Percentiles rank a stretch among this genome's conserved stretches.
phyloP scores from a whole-genome alignment of 2,888 invertebrate species.

The Drosophila koepferae region DNA sequence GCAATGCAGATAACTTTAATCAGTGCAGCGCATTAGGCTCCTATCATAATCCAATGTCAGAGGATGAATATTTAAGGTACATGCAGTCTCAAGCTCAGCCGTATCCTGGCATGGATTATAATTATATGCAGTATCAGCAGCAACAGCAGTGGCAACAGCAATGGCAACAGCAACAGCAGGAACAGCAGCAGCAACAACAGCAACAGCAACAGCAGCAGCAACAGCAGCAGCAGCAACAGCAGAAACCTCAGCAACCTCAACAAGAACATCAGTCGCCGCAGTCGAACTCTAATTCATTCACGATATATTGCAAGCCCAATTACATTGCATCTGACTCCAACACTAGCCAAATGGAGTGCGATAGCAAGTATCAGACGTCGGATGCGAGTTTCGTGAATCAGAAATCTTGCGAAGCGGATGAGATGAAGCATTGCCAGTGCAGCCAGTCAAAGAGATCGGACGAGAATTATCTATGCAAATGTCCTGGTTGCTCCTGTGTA shows the following conservation, averaged over 20 bases:
- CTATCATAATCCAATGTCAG: constrained; percentile 11
- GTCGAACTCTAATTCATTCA: not conserved
- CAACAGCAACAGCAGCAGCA: not conserved
- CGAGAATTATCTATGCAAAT: not conserved
- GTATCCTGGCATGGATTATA: not conserved
- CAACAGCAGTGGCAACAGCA: not conserved
- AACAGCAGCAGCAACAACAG: not conserved
- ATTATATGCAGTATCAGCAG: not conserved
- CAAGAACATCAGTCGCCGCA: not conserved
- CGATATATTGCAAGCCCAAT: not conserved
- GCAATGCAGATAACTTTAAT: not conserved
- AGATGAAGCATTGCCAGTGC: not conserved
- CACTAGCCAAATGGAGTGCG: not conserved
- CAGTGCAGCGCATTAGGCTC: not conserved
- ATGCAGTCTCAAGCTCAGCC: constrained; percentile 7
- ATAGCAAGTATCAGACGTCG: not conserved
- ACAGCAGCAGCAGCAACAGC: not conserved
- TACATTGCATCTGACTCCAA: not conserved
- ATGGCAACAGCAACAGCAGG: not conserved
- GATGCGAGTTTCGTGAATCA: not conserved
- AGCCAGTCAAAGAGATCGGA: not conserved
- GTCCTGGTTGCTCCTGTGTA: not conserved
- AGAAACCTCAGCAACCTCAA: not conserved
- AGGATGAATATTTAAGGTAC: not conserved
- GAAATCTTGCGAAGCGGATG: not conserved